Evolutionary conservation across 2,113 vertebrate species (phyloP), one percentile per base, ranked within the genome.

Genomic region (Festucalex cinctus): DNA sequence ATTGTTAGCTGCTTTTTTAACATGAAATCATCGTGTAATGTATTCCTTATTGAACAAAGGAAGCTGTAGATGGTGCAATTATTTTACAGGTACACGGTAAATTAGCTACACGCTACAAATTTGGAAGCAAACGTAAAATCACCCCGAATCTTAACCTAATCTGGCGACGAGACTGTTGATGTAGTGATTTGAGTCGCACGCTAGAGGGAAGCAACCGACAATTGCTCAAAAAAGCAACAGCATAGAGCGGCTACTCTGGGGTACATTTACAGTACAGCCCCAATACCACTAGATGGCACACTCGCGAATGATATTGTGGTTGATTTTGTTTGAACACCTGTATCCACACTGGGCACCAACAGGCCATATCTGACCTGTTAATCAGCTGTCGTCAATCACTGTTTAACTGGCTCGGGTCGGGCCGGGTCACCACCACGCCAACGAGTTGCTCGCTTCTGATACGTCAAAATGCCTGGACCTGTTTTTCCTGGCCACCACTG

Each of bases 311-410:
- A 35, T 22, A 36, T 10, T 6, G 26, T 19, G 65, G 35, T 43
- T 3, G n/a, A 46, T 53, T 77, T 79, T 86, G 83, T 87, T 88
- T 86, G 84, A 83, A 88, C 88, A 87, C 85, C 85, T 90, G 85
- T 80, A 81, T 88, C 78, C 76, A 86, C 83, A 86, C 14, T 39
- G 58, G 67, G 28, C 1, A 22, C 74, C 74, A 60, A 46, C 48
- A 58, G 17, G 22, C 74, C 68, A 35, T 76, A 81, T 82, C 77
- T 79, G 71, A 57, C 16, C 80, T 76, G 80, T 75, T 81, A 76
- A 84, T 80, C 79, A 83, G 80, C 74, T 69, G 73, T 76, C 79
- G 73, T 85, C 76, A 71, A 62, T 78, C 77, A 76, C 53, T 20
- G 57, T 82, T 76, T 68, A 63, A 67, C 72, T 65, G 59, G 46